Conservation (phyloP, 2,113 vertebrate species). For the Festucalex cinctus region DNA sequence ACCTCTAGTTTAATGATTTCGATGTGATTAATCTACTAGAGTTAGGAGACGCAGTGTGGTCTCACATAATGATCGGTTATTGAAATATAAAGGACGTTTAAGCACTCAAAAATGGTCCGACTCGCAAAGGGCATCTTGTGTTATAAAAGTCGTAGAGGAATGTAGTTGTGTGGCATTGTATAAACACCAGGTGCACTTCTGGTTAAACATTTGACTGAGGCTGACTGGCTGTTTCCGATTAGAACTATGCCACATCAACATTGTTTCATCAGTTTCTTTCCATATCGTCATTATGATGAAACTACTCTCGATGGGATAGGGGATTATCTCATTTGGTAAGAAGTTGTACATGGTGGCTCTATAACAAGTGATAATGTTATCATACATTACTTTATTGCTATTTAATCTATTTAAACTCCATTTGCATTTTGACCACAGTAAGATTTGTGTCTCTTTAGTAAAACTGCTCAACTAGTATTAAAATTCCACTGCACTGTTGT, state of each 20-base stretch:
- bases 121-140: not conserved
- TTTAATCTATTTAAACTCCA: not conserved
- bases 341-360: not conserved
- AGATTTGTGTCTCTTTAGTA: too few species aligned
- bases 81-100: constrained; percentile 27
- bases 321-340: not conserved
- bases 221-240: constrained; percentile 4
- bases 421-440: too few species aligned
- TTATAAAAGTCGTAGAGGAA: constrained; percentile 17
- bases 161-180: constrained; percentile 1
- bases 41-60: constrained; percentile 31
- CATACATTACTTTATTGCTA: not conserved
- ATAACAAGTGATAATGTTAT: not conserved
- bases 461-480: not conserved
- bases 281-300: not conserved
- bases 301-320: not conserved
- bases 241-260: not conserved
- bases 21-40: constrained; percentile 67
- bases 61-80: constrained; percentile 32
- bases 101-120: not conserved
- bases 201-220: constrained; percentile 14
- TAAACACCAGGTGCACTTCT: constrained; percentile 20
- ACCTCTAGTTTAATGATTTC: constrained; percentile 69
- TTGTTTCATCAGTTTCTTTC: not conserved
- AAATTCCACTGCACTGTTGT: too few species aligned